These are phyloP conservation scores for Raillietiella orientalis DNA, from an alignment of 2,888 invertebrate species.

Conservation along the genomic window DNA sequence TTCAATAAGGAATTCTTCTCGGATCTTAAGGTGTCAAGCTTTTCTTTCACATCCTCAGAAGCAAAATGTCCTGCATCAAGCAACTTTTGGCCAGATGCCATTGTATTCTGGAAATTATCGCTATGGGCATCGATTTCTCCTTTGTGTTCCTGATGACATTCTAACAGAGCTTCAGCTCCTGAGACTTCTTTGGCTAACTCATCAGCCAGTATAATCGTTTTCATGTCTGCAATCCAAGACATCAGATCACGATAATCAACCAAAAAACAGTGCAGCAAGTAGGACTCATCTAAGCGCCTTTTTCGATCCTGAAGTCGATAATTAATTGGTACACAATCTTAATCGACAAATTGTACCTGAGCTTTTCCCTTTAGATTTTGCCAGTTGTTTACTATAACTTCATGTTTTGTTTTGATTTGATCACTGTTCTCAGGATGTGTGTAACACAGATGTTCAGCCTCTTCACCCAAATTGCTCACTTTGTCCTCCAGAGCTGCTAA, in stretches of 20 bases:
- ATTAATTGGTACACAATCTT: constrained; percentile 2
- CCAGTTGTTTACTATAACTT: constrained; percentile 81
- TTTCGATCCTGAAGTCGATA: constrained; percentile 29
- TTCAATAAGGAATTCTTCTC: constrained; percentile 56
- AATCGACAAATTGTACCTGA: constrained; percentile 16
- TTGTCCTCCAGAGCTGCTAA: constrained; percentile 86
- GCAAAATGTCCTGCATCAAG: constrained; percentile 67
- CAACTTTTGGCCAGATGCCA: constrained; percentile 53
- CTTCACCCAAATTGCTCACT: constrained; percentile 60
- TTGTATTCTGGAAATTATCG: constrained; percentile 68
- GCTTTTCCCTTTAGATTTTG: constrained; percentile 68
- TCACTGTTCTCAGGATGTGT: constrained; percentile 79
- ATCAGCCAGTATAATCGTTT: constrained; percentile 85
- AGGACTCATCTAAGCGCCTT: constrained; percentile 68
- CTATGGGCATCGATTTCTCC: constrained; percentile 95
- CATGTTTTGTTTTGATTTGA: constrained; percentile 62
- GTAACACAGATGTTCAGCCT: constrained; percentile 64
- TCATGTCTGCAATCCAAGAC: constrained; percentile 93
- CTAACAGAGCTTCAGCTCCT: constrained; percentile 83
- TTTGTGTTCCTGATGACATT: constrained; percentile 89
- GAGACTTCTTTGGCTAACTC: constrained; percentile 97
- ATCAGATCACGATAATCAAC: constrained; percentile 85
- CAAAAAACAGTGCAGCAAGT: constrained; percentile 77
- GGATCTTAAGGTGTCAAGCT: constrained; percentile 38
- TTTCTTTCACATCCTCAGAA: constrained; percentile 57